Conservation (phyloP, 2,888 invertebrate genomes). For the Drosophila subsilvestris region DNA sequence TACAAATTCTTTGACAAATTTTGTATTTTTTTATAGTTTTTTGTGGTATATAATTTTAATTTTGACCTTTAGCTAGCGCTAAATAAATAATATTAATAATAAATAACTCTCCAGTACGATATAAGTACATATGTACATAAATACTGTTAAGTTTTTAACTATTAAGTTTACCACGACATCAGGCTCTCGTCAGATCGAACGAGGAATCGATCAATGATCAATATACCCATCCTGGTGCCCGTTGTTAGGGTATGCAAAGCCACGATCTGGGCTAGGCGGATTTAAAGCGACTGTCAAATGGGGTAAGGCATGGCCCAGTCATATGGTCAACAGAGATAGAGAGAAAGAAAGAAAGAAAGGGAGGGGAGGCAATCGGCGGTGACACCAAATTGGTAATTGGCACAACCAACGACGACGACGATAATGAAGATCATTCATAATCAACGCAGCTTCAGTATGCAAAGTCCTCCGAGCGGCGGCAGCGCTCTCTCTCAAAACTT, state of each 20-base stretch:
- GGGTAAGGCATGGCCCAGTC: conserved; percentile 34
- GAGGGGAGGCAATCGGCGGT: conserved; percentile 11
- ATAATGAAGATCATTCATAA: conserved; percentile 40
- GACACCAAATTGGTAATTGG: conserved; percentile 49
- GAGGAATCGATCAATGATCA: neutral
- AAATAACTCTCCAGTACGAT: too few relatives aligned
- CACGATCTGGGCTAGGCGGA: conserved; percentile 43
- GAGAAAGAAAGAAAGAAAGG: neutral
- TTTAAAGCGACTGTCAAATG: conserved; percentile 44
- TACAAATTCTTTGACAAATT: too few relatives aligned
- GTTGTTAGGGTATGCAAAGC: neutral
- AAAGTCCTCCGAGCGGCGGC: conserved; percentile 26
- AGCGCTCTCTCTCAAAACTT: conserved; percentile 9
- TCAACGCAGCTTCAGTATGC: conserved; percentile 32
- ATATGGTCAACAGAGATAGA: conserved; percentile 39
- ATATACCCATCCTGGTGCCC: neutral
- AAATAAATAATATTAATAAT: too few relatives aligned
- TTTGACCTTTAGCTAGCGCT: too few relatives aligned
- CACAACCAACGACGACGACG: conserved; percentile 32
- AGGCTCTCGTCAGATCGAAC: neutral
- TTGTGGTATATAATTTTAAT: too few relatives aligned
- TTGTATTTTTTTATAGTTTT: too few relatives aligned
- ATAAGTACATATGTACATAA: too few relatives aligned
- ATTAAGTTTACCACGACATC: too few relatives aligned
- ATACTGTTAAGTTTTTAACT: too few relatives aligned